Base-by-base conservation (phyloP, 2,797 vertebrate genomes). In the Delichon dasypus region DNA sequence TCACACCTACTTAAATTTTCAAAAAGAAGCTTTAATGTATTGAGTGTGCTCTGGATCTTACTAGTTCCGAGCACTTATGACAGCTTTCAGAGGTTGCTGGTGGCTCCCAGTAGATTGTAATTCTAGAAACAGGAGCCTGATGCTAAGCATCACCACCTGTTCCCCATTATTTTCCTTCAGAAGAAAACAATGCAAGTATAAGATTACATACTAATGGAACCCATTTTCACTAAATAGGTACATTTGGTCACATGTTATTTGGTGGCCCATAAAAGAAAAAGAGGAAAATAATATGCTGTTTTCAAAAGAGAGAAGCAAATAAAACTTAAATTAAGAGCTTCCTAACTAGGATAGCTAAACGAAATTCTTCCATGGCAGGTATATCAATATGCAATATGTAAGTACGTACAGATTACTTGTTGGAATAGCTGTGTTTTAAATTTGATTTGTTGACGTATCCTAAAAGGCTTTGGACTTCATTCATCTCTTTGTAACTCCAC, bases 51-150 rank as follows among this genome's bases (percentile, higher is more conserved):
- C 94, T 80, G 64, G 87, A 94, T 97, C 96, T 88, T 93, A 94
- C 96, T 96, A 93, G 93, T 95, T 97, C 89, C 58, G 76, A 97
- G 96, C 89, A 60, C 85, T 95, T 96, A 93, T 97, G 96, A 97
- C 96, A 97, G 94, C 95, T 97, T 97, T 97, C 96, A 95, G 94
- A 96, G 72, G 85, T 97, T 94, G 90, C 94, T 96, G 90, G 96
- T 95, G 86, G 94, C 94, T 98, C 96, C 97, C 96, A 97, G 93
- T 96, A 97, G 97, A 96, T 93, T 96, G 96, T 97, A 98, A 98
- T 97, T 98, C 96, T 97, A 97, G 97, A 97, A 97, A 97, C 97
- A 97, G 97, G 96, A 98, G 97, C 96, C 81, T 97, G 96, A 97
- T 96, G 83, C 87, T 97, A 97, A 97, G 93, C 83, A 97, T 96